Conservation (phyloP, 1,140 invertebrate species). For the Yoshiicerus persimilis region DNA sequence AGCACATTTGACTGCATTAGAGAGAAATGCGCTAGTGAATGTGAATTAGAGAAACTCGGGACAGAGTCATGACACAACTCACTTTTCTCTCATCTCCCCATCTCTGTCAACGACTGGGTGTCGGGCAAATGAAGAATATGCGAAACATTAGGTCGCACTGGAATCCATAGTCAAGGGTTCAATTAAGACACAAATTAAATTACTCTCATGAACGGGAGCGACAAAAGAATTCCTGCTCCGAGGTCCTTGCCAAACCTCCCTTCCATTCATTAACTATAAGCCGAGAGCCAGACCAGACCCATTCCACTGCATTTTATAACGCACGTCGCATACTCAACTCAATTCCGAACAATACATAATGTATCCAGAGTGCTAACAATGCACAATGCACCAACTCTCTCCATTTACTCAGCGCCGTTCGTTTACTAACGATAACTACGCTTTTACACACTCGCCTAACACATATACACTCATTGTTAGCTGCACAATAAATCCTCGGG, state of each 20-base stretch:
- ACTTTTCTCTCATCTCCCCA: slow-evolving; percentile 12
- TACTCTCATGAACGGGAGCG: slow-evolving; percentile 31
- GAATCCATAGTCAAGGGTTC: slow-evolving; percentile 25
- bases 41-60: background rate
- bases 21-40: background rate
- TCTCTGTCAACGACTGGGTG: background rate
- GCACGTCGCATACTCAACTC: background rate
- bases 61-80: background rate
- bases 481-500: background rate
- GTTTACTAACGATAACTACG: no score
- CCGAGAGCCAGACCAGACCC: background rate
- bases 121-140: background rate
- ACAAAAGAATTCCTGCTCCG: slow-evolving; percentile 33
- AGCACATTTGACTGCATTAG: background rate
- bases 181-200: slow-evolving; percentile 41
- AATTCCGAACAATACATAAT: background rate
- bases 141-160: background rate
- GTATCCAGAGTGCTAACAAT: background rate
- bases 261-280: slow-evolving; percentile 1
- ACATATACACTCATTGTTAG: no score
- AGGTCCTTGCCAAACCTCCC: background rate
- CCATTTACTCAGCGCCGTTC: no score
- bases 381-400: background rate
- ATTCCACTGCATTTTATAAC: background rate
- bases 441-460: no score